Evolutionary conservation across 2,797 vertebrate species (phyloP).

Genomic region (Epinephelus awoara): DNA sequence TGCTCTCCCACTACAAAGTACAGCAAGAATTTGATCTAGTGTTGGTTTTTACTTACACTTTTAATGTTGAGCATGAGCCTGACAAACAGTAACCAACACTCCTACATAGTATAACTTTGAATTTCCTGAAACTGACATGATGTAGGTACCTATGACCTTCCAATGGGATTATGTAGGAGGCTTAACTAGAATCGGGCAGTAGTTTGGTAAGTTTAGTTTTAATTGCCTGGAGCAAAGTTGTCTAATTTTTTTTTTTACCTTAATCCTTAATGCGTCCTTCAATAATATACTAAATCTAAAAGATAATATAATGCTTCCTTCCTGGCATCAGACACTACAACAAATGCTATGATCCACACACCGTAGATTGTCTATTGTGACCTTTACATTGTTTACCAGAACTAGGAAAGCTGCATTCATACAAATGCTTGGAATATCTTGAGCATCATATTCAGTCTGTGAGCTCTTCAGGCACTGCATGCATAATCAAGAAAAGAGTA

Average conservation of each 20-base stretch:
- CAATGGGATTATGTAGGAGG: conserved; percentile 1
- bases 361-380: conserved; percentile 21
- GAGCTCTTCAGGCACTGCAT: conserved; percentile 51
- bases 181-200: conserved; percentile 8
- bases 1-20: too few species aligned
- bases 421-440: conserved; percentile 36
- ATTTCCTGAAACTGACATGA: conserved; percentile 18
- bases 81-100: too few species aligned
- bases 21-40: too few species aligned
- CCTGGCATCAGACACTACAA: conserved; percentile 6
- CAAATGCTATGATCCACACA: conserved; percentile 12
- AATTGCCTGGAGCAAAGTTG: conserved; percentile 13
- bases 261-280: background rate
- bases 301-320: background rate
- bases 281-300: conserved; percentile 5
- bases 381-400: conserved; percentile 28
- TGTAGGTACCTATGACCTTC: background rate
- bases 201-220: conserved; percentile 16
- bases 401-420: conserved; percentile 7
- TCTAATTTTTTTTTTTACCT: background rate
- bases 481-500: conserved; percentile 59
- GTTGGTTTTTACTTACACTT: too few species aligned
- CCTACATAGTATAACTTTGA: background rate
- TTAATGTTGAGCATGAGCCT: too few species aligned
- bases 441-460: conserved; percentile 36